Evolutionary conservation across 2,888 invertebrate genomes (phyloP).

Genomic region (Athetis lepigone): DNA sequence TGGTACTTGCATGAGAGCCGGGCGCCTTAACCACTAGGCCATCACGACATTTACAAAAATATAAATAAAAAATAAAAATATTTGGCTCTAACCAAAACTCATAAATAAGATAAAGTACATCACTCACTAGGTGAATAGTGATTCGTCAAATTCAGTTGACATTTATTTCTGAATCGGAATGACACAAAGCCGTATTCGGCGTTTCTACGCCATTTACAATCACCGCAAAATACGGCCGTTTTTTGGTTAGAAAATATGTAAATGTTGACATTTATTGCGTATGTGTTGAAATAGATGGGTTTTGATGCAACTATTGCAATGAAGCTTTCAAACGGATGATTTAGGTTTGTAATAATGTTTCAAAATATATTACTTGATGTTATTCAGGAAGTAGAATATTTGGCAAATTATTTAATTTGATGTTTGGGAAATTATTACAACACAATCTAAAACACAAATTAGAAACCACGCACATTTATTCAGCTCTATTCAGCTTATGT

Average conservation of each 20-base stretch:
- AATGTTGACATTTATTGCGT: slow-evolving; percentile 43
- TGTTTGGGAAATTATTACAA: too few relatives aligned
- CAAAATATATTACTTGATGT: too few relatives aligned
- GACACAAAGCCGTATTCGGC: slow-evolving; percentile 29
- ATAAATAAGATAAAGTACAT: slow-evolving; percentile 41
- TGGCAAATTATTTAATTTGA: too few relatives aligned
- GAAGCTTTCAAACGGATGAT: slow-evolving; percentile 5
- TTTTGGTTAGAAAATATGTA: slow-evolving; percentile 39
- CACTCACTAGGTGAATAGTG: slow-evolving; percentile 37
- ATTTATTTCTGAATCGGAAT: slow-evolving; percentile 46
- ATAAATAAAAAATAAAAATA: too few relatives aligned
- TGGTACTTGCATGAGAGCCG: too few relatives aligned
- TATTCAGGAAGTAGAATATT: too few relatives aligned
- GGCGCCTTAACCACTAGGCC: too few relatives aligned
- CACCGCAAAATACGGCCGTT: slow-evolving; percentile 23
- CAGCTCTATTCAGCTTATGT: too few relatives aligned
- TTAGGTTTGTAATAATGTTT: background rate
- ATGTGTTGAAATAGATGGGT: slow-evolving; percentile 32
- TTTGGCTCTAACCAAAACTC: slow-evolving; percentile 10
- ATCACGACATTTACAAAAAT: too few relatives aligned
- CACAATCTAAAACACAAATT: too few relatives aligned
- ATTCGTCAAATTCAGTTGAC: slow-evolving; percentile 50
- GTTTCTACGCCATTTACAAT: slow-evolving; percentile 22
- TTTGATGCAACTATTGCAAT: slow-evolving; percentile 10
- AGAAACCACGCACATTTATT: too few relatives aligned